A percentile compares a stretch with the other conserved stretches of the same genome.
Evolutionary conservation across 2,113 vertebrate species (phyloP).

Genomic region (Heterotis niloticus): DNA sequence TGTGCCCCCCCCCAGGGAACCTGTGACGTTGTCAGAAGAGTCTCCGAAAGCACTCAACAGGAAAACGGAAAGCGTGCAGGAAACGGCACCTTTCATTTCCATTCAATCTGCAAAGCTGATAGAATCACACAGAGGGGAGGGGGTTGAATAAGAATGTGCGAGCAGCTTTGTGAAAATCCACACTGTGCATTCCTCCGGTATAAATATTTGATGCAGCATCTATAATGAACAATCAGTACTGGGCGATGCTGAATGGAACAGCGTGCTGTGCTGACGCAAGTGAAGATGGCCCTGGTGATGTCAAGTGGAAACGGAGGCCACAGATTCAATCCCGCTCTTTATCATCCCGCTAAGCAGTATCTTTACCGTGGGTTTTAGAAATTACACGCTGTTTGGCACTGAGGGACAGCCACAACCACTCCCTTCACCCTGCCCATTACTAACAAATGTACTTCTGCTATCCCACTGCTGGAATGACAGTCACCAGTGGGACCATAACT

Average conservation of each 20-base stretch:
- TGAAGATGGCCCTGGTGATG: conserved; percentile 29
- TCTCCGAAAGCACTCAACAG: background rate
- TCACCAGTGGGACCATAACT: background rate
- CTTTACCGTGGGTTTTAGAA: background rate
- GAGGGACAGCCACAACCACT: background rate
- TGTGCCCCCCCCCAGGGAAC: background rate
- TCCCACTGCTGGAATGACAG: background rate
- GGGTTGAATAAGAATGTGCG: conserved; percentile 29
- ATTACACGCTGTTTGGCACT: background rate
- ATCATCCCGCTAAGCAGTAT: background rate
- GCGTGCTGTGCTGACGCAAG: conserved; percentile 30
- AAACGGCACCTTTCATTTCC: conserved; percentile 9
- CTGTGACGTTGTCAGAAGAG: no score
- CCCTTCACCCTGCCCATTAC: background rate
- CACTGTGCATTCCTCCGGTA: conserved; percentile 33
- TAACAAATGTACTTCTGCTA: background rate
- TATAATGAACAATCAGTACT: conserved; percentile 40
- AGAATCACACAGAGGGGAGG: conserved; percentile 21
- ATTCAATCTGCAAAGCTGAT: conserved; percentile 22
- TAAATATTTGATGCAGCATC: conserved; percentile 47
- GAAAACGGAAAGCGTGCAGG: background rate
- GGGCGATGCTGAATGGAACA: conserved; percentile 37
- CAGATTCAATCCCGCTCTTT: background rate
- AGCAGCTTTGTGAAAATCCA: conserved; percentile 31
- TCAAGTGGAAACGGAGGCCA: conserved; percentile 27